phyloP scores from a whole-genome alignment of 2,113 vertebrate genomes.

The Chitala chitala region DNA sequence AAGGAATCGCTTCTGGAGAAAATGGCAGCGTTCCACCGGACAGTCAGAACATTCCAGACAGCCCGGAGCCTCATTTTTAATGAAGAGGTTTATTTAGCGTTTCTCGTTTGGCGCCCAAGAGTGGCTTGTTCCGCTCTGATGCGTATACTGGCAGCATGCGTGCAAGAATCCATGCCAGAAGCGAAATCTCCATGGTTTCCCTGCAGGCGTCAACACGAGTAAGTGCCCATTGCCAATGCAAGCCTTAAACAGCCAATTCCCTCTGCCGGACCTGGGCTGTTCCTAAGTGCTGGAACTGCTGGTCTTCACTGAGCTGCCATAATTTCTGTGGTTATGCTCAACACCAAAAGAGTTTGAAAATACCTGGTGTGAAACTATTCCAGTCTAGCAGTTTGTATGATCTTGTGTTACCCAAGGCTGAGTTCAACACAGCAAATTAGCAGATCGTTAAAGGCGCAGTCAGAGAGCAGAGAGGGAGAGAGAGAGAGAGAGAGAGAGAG shows the following conservation, averaged over 20 bases:
- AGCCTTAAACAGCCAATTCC: constrained; percentile 10
- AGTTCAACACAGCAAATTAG: constrained; percentile 99
- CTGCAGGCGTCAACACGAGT: neutral
- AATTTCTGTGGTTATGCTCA: constrained; percentile 83
- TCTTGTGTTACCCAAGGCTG: constrained; percentile 99
- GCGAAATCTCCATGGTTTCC: neutral
- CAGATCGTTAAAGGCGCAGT: constrained; percentile 81
- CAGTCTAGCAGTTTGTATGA: constrained; percentile 99
- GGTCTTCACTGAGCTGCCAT: constrained; percentile 98
- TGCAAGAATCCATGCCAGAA: neutral
- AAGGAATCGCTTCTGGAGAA: no score
- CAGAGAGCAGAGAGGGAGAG: constrained; percentile 30
- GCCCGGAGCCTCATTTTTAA: no score
- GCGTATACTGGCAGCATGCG: neutral
- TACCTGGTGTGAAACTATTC: constrained; percentile 99
- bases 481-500: constrained; percentile 47
- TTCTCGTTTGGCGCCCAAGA: no score
- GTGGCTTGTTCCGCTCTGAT: neutral
- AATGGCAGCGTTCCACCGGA: no score
- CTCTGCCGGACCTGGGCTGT: neutral
- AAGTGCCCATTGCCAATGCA: constrained; percentile 23
- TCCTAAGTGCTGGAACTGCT: constrained; percentile 35
- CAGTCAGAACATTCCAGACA: no score
- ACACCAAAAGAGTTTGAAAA: constrained; percentile 87
- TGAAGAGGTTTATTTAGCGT: no score